These are phyloP conservation scores for Nesogale talazaci DNA, from an alignment of 2,113 vertebrate species.

Conservation along the genomic window DNA sequence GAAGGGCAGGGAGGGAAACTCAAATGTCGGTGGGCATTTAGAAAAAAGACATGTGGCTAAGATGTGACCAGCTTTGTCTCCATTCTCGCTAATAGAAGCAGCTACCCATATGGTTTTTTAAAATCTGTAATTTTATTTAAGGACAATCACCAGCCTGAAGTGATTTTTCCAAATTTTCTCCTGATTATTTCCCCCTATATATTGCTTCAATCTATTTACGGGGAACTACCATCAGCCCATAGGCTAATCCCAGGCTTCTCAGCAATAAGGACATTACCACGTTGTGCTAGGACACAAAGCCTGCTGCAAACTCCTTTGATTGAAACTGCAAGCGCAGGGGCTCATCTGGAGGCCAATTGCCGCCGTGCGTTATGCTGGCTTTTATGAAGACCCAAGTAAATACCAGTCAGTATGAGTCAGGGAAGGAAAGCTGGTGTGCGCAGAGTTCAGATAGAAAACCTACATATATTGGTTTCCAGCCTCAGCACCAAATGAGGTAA, in stretches of 20 bases:
- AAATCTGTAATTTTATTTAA: constrained; percentile 13
- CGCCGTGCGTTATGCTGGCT: constrained; percentile 15
- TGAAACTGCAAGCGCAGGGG: background rate
- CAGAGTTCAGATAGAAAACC: constrained; percentile 54
- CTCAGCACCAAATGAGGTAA: constrained; percentile 45
- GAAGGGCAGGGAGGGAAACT: background rate
- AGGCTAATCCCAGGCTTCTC: constrained; percentile 34
- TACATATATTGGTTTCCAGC: constrained; percentile 37
- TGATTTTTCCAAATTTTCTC: constrained; percentile 3
- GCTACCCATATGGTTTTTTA: background rate
- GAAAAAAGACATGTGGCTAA: background rate
- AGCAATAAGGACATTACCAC: constrained; percentile 34
- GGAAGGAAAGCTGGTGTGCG: background rate
- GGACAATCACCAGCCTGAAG: background rate
- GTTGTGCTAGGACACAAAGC: constrained; percentile 18
- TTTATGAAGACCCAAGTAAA: constrained; percentile 22
- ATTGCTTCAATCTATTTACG: constrained; percentile 33
- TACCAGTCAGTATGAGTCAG: constrained; percentile 1
- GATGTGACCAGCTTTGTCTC: background rate
- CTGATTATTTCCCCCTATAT: background rate
- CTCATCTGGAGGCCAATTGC: constrained; percentile 38
- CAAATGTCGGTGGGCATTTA: background rate
- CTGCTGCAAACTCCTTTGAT: constrained; percentile 57
- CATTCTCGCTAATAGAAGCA: constrained; percentile 51
- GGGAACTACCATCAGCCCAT: constrained; percentile 44